Evolutionary conservation across 2,113 vertebrate species (phyloP).

Genomic region (Phalacrocorax brasilianus): DNA sequence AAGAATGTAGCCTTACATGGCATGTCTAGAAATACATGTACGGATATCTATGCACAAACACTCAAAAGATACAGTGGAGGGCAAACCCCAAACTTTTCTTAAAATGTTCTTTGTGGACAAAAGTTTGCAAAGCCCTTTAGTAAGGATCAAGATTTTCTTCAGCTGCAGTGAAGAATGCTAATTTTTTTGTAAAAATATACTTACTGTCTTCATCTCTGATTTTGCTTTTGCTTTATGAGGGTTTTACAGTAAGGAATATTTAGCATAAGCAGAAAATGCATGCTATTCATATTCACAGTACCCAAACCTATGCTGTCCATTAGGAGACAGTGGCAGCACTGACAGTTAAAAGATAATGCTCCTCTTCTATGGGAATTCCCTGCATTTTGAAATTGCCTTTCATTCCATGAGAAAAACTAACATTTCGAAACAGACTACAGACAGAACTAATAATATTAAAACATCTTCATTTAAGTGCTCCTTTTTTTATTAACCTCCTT

Average conservation of each 20-base stretch:
- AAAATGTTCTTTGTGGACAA: neutral
- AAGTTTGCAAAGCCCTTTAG: neutral
- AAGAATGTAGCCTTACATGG: neutral
- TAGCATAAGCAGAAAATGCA: neutral
- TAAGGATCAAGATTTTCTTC: neutral
- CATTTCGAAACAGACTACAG: slow-evolving; percentile 23
- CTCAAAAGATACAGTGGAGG: neutral
- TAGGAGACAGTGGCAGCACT: neutral
- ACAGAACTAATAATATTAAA: slow-evolving; percentile 6
- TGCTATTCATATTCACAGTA: neutral
- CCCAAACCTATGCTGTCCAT: neutral
- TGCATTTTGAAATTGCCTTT: slow-evolving; percentile 4
- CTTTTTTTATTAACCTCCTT: slow-evolving; percentile 2
- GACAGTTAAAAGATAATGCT: neutral
- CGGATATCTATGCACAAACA: neutral
- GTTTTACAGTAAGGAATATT: neutral
- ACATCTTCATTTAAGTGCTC: neutral
- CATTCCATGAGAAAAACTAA: neutral
- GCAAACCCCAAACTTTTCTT: neutral
- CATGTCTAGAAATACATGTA: neutral
- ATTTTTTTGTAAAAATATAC: neutral
- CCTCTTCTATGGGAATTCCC: neutral
- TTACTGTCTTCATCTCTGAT: neutral
- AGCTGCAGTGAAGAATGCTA: neutral
- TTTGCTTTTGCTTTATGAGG: neutral